Percentiles rank a stretch among this genome's conserved stretches.
Evolutionary conservation across 1,140 invertebrate genomes (phyloP).

Genomic region (Ephestia elutella): DNA sequence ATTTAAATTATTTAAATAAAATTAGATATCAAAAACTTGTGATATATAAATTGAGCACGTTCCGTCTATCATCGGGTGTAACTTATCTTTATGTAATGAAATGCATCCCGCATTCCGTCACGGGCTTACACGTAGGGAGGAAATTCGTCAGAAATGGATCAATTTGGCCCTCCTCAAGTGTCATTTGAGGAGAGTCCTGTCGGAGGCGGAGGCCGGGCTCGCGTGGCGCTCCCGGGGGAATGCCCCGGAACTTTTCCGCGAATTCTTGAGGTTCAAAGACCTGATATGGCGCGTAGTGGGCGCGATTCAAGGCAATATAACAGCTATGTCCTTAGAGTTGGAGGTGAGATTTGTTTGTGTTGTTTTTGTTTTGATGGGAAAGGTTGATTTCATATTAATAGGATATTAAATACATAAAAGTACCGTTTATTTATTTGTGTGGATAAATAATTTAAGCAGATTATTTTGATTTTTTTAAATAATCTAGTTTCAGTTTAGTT

Average conservation of each 20-base stretch:
- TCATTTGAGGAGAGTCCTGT: slow-evolving; percentile 33
- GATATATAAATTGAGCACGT: too few relatives aligned
- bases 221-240: slow-evolving; percentile 16
- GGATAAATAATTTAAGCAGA: too few relatives aligned
- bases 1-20: too few relatives aligned
- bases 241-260: slow-evolving; percentile 19
- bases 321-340: slow-evolving; percentile 15
- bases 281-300: slow-evolving; percentile 46
- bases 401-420: too few relatives aligned
- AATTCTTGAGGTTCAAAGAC: slow-evolving; percentile 45
- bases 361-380: too few relatives aligned
- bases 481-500: too few relatives aligned
- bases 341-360: slow-evolving; percentile 23
- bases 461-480: too few relatives aligned
- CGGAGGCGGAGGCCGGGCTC: slow-evolving; percentile 32
- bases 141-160: slow-evolving; percentile 46
- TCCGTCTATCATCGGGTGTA: neutral
- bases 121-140: slow-evolving; percentile 10
- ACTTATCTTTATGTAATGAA: neutral
- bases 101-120: neutral
- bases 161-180: slow-evolving; percentile 43
- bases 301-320: slow-evolving; percentile 42
- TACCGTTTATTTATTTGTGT: too few relatives aligned
- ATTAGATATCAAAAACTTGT: too few relatives aligned
- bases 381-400: too few relatives aligned